Evolutionary conservation across 2,797 vertebrate species (phyloP).

Genomic region (Sebastes nivosus): DNA sequence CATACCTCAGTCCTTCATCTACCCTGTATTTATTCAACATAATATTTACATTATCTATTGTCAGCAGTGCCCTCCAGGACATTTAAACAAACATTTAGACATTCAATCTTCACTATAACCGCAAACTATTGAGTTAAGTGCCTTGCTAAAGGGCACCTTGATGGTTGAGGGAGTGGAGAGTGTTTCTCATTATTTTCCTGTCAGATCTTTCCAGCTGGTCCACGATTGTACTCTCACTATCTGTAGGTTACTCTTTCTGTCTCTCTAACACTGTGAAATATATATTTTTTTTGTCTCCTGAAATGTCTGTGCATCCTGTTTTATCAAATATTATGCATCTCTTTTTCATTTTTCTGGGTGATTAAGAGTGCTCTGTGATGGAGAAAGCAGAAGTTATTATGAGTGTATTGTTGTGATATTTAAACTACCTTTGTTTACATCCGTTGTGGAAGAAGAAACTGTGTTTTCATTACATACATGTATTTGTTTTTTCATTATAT

Average conservation of each 20-base stretch:
- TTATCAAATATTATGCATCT: slow-evolving; percentile 13
- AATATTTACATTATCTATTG: neutral
- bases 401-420: slow-evolving; percentile 40
- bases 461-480: slow-evolving; percentile 8
- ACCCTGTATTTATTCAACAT: neutral
- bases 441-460: slow-evolving; percentile 21
- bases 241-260: neutral
- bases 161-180: neutral
- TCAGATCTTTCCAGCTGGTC: slow-evolving; percentile 1
- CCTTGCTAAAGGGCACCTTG: slow-evolving; percentile 11
- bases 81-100: neutral
- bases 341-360: slow-evolving; percentile 6
- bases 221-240: neutral
- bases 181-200: neutral
- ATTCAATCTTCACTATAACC: neutral
- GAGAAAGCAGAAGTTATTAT: slow-evolving; percentile 9
- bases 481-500: slow-evolving; percentile 1
- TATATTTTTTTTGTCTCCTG: slow-evolving; percentile 3
- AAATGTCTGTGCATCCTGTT: slow-evolving; percentile 7
- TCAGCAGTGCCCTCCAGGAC: neutral
- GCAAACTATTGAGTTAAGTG: neutral
- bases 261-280: slow-evolving; percentile 36
- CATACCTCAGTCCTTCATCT: neutral
- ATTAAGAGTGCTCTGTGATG: slow-evolving; percentile 11
- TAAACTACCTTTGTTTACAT: slow-evolving; percentile 48